Conservation (phyloP, 1,140 invertebrate species). For the Galendromus occidentalis region DNA sequence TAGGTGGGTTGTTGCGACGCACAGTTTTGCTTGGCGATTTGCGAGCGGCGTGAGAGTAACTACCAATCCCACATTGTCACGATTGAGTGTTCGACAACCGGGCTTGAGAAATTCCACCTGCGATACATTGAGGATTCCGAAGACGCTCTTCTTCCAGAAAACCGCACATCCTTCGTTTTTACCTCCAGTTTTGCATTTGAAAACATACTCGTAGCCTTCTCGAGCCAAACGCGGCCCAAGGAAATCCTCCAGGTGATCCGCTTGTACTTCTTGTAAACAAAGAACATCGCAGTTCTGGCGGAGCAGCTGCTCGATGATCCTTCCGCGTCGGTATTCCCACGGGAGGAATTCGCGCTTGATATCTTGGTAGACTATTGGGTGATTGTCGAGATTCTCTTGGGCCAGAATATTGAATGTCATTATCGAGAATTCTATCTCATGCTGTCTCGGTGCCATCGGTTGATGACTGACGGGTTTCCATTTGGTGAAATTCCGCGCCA, state of each 20-base stretch:
- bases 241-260: conserved; percentile 43
- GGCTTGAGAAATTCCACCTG: conserved; percentile 26
- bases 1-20: conserved; percentile 81
- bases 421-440: conserved; percentile 26
- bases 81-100: conserved; percentile 39
- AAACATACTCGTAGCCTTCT: conserved; percentile 41
- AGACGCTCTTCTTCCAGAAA: conserved; percentile 44
- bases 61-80: conserved; percentile 69
- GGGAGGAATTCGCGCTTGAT: conserved; percentile 38
- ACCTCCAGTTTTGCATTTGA: conserved; percentile 47
- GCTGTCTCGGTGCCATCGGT: conserved; percentile 11
- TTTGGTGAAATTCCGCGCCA: not conserved
- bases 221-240: conserved; percentile 30
- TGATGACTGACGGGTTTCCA: not conserved
- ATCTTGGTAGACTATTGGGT: conserved; percentile 47
- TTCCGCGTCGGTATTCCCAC: conserved; percentile 46
- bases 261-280: conserved; percentile 55
- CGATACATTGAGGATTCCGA: conserved; percentile 40
- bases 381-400: conserved; percentile 51
- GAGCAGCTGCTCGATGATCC: conserved; percentile 33
- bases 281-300: conserved; percentile 18
- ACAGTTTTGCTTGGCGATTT: conserved; percentile 33
- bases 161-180: conserved; percentile 63
- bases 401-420: conserved; percentile 72
- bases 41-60: conserved; percentile 39